A percentile compares a stretch with the other conserved stretches of the same genome.
These are phyloP conservation scores for Plodia interpunctella DNA, from an alignment of 1,140 invertebrate genomes.

Conservation along the genomic window DNA sequence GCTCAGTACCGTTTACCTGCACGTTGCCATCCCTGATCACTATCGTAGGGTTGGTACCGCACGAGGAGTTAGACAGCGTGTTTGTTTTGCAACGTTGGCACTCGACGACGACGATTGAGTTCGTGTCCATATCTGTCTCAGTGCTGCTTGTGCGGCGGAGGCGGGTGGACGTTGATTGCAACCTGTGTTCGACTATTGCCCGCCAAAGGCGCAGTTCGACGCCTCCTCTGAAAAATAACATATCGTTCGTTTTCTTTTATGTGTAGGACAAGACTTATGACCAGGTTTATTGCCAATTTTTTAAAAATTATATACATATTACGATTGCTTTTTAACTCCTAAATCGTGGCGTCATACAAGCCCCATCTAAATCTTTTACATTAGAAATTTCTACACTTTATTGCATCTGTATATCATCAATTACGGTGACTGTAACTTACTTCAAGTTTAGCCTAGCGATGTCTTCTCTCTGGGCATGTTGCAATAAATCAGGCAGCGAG, in stretches of 20 bases:
- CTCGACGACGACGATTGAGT: constrained; percentile 65
- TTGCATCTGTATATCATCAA: too few species aligned
- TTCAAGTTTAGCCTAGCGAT: constrained; percentile 24
- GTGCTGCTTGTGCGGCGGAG: constrained; percentile 58
- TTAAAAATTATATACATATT: too few species aligned
- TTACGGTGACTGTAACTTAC: too few species aligned
- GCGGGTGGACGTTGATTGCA: constrained; percentile 33
- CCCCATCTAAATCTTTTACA: too few species aligned
- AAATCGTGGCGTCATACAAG: too few species aligned
- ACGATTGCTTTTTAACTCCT: too few species aligned
- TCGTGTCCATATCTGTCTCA: constrained; percentile 66
- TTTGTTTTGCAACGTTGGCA: constrained; percentile 53
- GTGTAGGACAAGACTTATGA: too few species aligned
- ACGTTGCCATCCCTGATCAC: constrained; percentile 44
- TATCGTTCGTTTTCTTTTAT: too few species aligned
- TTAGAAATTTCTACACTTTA: too few species aligned
- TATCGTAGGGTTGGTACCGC: constrained; percentile 53
- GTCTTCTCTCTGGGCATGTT: constrained; percentile 63
- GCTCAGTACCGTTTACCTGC: constrained; percentile 41
- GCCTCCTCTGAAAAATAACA: constrained; percentile 46
- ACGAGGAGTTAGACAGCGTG: constrained; percentile 36
- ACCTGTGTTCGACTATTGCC: constrained; percentile 72
- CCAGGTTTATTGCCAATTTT: too few species aligned
- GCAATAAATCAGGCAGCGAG: constrained; percentile 48
- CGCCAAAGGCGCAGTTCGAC: constrained; percentile 77